These are phyloP conservation scores for Pammene aurita DNA, from an alignment of 2,888 invertebrate genomes.

Conservation along the genomic window DNA sequence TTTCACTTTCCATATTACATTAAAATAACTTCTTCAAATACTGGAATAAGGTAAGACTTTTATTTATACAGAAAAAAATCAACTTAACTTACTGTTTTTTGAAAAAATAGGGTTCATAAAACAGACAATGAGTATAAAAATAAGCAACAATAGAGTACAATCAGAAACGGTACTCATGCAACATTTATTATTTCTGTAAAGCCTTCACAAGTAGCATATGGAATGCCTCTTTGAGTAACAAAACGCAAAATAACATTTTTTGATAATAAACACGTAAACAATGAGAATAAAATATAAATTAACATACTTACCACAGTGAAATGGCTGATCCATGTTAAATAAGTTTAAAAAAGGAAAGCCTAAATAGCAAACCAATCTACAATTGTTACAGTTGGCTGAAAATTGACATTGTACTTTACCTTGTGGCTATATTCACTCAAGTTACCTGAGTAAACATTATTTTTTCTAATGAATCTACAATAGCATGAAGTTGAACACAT, in stretches of 20 bases:
- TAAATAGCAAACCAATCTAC: slow-evolving; percentile 47
- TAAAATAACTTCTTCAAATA: not conserved
- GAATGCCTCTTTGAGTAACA: not conserved
- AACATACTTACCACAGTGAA: slow-evolving; percentile 66
- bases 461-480: slow-evolving; percentile 53
- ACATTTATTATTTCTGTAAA: not conserved
- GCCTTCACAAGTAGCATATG: slow-evolving; percentile 16
- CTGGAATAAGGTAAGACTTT: too few species aligned
- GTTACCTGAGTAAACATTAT: slow-evolving; percentile 48
- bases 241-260: not conserved
- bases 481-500: slow-evolving; percentile 64
- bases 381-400: slow-evolving; percentile 70
- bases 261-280: not conserved
- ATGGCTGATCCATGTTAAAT: slow-evolving; percentile 63
- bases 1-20: not conserved
- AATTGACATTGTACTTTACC: slow-evolving; percentile 54
- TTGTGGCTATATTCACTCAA: slow-evolving; percentile 69
- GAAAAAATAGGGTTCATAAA: not conserved
- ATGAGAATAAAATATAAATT: not conserved
- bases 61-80: too few species aligned
- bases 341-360: slow-evolving; percentile 42
- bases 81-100: not conserved
- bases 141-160: not conserved
- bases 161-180: not conserved
- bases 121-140: not conserved